Percentiles rank a stretch among this genome's conserved stretches.
Evolutionary conservation across 2,113 vertebrate genomes (phyloP).

Genomic region (Zosterops pallidus): DNA sequence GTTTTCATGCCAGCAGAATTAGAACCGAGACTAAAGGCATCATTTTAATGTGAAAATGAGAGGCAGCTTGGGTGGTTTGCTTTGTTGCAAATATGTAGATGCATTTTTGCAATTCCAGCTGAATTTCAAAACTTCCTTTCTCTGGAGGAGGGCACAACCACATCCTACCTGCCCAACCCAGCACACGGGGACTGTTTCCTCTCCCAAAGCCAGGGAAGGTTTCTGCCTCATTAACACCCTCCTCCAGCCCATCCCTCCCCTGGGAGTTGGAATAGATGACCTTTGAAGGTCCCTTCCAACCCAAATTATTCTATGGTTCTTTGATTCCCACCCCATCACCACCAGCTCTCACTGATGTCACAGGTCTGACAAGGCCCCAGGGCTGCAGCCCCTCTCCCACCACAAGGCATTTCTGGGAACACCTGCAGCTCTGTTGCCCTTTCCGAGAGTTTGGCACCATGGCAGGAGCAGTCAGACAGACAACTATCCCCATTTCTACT

Average conservation of each 20-base stretch:
- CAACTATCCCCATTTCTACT: not conserved
- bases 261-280: not conserved
- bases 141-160: not conserved
- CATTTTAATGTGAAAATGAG: not conserved
- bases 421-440: not conserved
- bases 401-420: rapidly evolving
- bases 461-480: not conserved
- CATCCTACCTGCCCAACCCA: rapidly evolving
- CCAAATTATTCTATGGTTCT: not conserved
- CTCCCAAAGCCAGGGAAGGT: not conserved
- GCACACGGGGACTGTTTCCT: rapidly evolving
- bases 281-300: not conserved
- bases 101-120: slow-evolving; percentile 12
- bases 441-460: not conserved
- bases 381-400: not conserved
- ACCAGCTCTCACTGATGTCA: not conserved
- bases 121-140: not conserved
- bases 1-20: not conserved
- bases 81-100: not conserved
- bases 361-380: rapidly evolving
- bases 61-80: not conserved
- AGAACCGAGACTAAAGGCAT: not conserved
- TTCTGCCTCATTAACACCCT: not conserved
- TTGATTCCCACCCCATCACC: not conserved
- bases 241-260: not conserved